Percentiles rank a stretch among this genome's conserved stretches.
Evolutionary conservation across 2,797 vertebrate species (phyloP).

Genomic region (Gymnothorax reevesii): DNA sequence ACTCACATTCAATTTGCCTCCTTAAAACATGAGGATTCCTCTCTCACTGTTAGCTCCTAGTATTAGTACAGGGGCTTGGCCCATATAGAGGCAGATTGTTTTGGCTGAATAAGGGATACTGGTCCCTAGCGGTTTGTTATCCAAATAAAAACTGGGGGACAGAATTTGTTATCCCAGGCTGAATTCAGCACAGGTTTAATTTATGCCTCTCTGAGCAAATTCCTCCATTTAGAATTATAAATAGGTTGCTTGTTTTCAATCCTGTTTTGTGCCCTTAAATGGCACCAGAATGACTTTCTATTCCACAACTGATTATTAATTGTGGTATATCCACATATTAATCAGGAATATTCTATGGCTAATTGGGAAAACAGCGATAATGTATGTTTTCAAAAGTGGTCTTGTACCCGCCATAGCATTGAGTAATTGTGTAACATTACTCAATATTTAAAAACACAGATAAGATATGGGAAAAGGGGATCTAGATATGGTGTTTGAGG

Average conservation of each 20-base stretch:
- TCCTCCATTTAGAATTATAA: conserved; percentile 5
- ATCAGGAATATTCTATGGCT: not conserved
- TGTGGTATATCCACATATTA: not conserved
- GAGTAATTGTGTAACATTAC: not conserved
- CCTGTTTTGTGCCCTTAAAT: not conserved
- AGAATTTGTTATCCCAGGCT: conserved; percentile 22
- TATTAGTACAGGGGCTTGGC: not conserved
- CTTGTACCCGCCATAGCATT: not conserved
- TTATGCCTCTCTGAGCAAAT: not conserved
- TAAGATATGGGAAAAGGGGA: not conserved
- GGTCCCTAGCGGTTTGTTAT: conserved; percentile 2
- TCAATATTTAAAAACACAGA: not conserved
- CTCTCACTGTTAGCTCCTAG: not conserved
- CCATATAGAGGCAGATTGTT: not conserved
- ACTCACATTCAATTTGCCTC: conserved; percentile 12
- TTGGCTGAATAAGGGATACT: conserved; percentile 9
- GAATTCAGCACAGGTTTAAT: not conserved
- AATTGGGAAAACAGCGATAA: not conserved
- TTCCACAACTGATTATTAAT: not conserved
- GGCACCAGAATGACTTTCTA: not conserved
- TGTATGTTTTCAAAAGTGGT: not conserved
- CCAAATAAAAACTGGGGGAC: conserved; percentile 5
- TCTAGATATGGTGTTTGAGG: no score
- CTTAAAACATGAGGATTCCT: not conserved
- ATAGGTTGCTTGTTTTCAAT: not conserved